Percentiles rank a stretch among this genome's conserved stretches.
Evolutionary conservation across 2,113 vertebrate species (phyloP).

Genomic region (Protobothrops flavoviridis): DNA sequence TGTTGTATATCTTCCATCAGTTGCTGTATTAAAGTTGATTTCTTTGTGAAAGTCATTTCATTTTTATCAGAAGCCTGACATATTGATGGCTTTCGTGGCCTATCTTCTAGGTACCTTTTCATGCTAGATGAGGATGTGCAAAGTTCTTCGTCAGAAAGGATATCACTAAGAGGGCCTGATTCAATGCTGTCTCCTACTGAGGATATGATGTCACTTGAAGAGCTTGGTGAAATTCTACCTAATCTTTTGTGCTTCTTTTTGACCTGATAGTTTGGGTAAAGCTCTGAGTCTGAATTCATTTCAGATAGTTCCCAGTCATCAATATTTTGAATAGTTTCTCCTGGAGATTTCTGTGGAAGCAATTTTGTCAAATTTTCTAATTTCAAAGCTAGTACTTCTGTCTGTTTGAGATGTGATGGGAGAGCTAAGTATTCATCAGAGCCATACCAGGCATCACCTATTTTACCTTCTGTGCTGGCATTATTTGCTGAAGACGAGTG

Average conservation of each 20-base stretch:
- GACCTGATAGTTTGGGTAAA: constrained; percentile 66
- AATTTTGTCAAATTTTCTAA: constrained; percentile 88
- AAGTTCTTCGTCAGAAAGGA: constrained; percentile 85
- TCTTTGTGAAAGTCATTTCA: constrained; percentile 64
- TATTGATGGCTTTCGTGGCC: constrained; percentile 48
- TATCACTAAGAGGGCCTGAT: constrained; percentile 87
- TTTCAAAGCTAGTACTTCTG: constrained; percentile 89
- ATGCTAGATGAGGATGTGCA: constrained; percentile 58
- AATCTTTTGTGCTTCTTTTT: constrained; percentile 71
- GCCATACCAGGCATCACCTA: constrained; percentile 83
- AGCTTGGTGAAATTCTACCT: constrained; percentile 81
- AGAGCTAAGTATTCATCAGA: constrained; percentile 96
- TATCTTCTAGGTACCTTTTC: constrained; percentile 65
- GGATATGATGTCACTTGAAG: constrained; percentile 87
- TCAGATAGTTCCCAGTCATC: constrained; percentile 97
- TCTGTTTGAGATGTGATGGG: constrained; percentile 89
- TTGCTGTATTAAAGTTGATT: constrained; percentile 80
- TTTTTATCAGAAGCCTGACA: constrained; percentile 60
- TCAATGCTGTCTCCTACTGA: constrained; percentile 89
- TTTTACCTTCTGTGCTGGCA: constrained; percentile 49
- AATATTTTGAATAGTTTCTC: constrained; percentile 83
- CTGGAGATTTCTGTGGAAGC: constrained; percentile 78
- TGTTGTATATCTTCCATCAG: constrained; percentile 88
- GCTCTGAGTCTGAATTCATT: constrained; percentile 87
- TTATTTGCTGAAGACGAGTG: constrained; percentile 50